Evolutionary conservation across 2,797 vertebrate genomes (phyloP).

Genomic region (Selene dorsalis): DNA sequence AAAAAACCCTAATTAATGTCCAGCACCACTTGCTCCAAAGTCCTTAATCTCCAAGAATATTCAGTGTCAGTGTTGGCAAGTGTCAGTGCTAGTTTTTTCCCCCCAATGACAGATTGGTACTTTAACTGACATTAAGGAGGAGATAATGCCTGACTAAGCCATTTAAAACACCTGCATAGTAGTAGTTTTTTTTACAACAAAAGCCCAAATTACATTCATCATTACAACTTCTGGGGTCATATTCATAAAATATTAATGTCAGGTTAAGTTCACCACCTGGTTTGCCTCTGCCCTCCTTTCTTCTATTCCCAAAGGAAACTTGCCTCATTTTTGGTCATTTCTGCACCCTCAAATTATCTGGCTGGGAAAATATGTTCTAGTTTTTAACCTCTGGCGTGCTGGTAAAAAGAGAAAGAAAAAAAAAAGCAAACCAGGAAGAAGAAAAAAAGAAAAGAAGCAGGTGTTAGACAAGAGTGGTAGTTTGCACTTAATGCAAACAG

Average conservation of each 20-base stretch:
- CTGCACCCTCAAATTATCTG: slow-evolving; percentile 77
- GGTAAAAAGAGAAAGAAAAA: slow-evolving; percentile 26
- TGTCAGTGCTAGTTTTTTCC: slow-evolving; percentile 11
- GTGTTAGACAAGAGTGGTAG: slow-evolving; percentile 49
- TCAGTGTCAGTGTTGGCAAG: background rate
- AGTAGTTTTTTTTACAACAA: slow-evolving; percentile 64
- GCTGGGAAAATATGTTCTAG: slow-evolving; percentile 65
- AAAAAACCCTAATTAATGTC: background rate
- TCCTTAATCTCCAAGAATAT: slow-evolving; percentile 1
- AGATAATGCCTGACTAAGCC: slow-evolving; percentile 53
- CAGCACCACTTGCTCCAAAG: background rate
- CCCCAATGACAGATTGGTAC: slow-evolving; percentile 58
- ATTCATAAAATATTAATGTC: slow-evolving; percentile 82
- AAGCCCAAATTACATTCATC: slow-evolving; percentile 72
- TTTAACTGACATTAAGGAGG: slow-evolving; percentile 69
- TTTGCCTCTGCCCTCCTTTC: slow-evolving; percentile 62
- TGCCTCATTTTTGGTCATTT: slow-evolving; percentile 66
- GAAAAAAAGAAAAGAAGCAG: slow-evolving; percentile 59
- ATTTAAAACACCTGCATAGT: slow-evolving; percentile 75
- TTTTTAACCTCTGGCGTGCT: slow-evolving; percentile 61
- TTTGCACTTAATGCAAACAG: slow-evolving; percentile 62
- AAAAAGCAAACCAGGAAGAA: slow-evolving; percentile 9
- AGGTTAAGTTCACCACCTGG: slow-evolving; percentile 81
- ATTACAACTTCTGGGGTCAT: slow-evolving; percentile 77
- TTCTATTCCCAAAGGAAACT: slow-evolving; percentile 67